Percentiles rank a stretch among this genome's conserved stretches.
These are phyloP conservation scores for Phalera bucephala DNA, from an alignment of 2,888 invertebrate genomes.

Conservation along the genomic window DNA sequence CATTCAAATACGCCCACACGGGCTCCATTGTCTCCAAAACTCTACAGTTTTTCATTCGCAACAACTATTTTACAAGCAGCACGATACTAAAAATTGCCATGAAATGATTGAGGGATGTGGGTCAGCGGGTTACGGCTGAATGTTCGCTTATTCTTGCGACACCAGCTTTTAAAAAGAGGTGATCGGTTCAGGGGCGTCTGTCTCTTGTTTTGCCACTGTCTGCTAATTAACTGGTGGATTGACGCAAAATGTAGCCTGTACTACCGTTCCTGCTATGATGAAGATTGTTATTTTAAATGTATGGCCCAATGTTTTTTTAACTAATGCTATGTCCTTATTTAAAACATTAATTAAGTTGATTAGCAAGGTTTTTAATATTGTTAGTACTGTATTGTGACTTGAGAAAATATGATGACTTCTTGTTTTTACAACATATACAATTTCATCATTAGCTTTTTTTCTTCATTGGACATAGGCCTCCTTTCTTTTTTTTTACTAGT, in stretches of 20 bases:
- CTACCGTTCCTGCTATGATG: no score
- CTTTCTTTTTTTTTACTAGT: no score
- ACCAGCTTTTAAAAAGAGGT: conserved; percentile 46
- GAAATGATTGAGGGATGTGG: conserved; percentile 70
- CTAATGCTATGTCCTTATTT: neutral
- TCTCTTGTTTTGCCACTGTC: conserved; percentile 51
- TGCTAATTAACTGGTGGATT: conserved; percentile 50
- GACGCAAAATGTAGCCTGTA: no score
- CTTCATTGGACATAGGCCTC: no score
- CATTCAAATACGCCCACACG: conserved; percentile 77
- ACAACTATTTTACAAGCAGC: conserved; percentile 73
- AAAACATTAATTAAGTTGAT: neutral
- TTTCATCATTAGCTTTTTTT: no score
- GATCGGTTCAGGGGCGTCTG: conserved; percentile 53
- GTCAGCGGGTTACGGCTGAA: conserved; percentile 63
- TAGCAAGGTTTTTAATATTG: neutral
- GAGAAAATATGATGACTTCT: no score
- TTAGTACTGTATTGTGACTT: no score
- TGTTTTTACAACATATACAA: no score
- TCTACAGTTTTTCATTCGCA: conserved; percentile 64
- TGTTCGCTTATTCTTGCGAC: conserved; percentile 46
- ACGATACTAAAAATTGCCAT: conserved; percentile 52
- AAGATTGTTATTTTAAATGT: conserved; percentile 5
- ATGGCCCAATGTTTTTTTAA: conserved; percentile 4
- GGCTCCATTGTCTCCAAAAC: conserved; percentile 74